A percentile compares a stretch with the other conserved stretches of the same genome.
Conservation (phyloP, 2,797 vertebrate genomes). For the Euphonia xanthogaster region DNA sequence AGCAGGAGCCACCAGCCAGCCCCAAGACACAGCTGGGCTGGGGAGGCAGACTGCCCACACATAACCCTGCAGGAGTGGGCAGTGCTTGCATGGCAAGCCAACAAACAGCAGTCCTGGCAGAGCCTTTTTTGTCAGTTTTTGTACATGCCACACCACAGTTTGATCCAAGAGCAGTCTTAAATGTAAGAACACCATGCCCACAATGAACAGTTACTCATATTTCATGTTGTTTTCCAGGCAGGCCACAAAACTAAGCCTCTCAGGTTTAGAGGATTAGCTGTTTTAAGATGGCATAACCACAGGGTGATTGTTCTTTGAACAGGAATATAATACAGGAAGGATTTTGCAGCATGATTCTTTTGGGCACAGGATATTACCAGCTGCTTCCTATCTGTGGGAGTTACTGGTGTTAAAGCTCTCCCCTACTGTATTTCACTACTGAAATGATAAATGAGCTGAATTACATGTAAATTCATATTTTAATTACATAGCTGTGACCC, state of each 20-base stretch:
- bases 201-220: neutral
- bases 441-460: constrained; percentile 1
- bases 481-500: neutral
- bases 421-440: neutral
- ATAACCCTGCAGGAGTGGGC: neutral
- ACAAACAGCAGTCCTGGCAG: neutral
- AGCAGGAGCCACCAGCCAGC: neutral
- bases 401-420: neutral
- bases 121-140: neutral
- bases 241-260: neutral
- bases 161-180: constrained; percentile 58
- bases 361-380: neutral
- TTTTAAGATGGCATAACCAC: neutral
- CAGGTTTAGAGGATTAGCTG: neutral
- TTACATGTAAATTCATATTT: constrained; percentile 11
- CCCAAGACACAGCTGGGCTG: rapidly evolving
- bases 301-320: neutral
- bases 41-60: neutral
- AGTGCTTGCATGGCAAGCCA: neutral
- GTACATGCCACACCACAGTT: constrained; percentile 72
- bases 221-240: neutral
- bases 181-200: constrained; percentile 64
- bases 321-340: neutral
- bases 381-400: neutral
- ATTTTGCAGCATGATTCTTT: neutral